phyloP scores from a whole-genome alignment of 2,797 vertebrate species.

The Scolopax bukidnonensis region DNA sequence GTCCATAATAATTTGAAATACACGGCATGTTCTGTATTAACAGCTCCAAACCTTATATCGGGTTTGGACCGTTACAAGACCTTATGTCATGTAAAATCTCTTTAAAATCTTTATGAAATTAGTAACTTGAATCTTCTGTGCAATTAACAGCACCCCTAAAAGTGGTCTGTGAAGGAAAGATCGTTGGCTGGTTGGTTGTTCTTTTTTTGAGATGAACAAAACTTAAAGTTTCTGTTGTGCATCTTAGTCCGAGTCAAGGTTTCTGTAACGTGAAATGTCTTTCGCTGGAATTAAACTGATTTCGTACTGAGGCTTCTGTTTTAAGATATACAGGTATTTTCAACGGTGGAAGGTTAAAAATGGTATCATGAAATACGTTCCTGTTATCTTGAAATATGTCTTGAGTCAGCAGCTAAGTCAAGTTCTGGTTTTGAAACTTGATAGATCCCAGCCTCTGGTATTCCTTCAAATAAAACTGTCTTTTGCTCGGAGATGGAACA shows the following conservation, averaged over 20 bases:
- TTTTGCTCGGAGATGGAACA: slow-evolving; percentile 28
- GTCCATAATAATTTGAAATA: neutral
- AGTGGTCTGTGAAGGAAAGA: neutral
- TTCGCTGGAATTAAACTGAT: neutral
- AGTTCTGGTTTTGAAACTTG: slow-evolving; percentile 52
- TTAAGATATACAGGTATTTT: slow-evolving; percentile 38
- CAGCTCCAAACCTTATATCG: neutral
- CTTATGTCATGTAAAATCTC: neutral
- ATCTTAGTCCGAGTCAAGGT: neutral
- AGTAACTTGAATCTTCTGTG: neutral
- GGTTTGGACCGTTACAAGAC: neutral
- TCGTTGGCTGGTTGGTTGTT: neutral
- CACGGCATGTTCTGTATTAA: neutral
- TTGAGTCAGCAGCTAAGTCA: slow-evolving; percentile 56
- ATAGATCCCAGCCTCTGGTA: slow-evolving; percentile 52
- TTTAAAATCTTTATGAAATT: neutral
- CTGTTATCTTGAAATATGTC: slow-evolving; percentile 61
- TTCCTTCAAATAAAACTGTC: slow-evolving; percentile 64
- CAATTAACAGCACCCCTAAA: neutral
- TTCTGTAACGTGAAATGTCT: neutral
- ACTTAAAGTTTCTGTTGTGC: neutral
- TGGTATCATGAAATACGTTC: slow-evolving; percentile 44
- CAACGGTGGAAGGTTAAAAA: slow-evolving; percentile 37
- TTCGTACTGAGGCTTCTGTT: slow-evolving; percentile 31
- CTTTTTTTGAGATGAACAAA: neutral